These are phyloP conservation scores for Solenopsis fugax DNA, from an alignment of 1,140 invertebrate genomes.

Conservation along the genomic window DNA sequence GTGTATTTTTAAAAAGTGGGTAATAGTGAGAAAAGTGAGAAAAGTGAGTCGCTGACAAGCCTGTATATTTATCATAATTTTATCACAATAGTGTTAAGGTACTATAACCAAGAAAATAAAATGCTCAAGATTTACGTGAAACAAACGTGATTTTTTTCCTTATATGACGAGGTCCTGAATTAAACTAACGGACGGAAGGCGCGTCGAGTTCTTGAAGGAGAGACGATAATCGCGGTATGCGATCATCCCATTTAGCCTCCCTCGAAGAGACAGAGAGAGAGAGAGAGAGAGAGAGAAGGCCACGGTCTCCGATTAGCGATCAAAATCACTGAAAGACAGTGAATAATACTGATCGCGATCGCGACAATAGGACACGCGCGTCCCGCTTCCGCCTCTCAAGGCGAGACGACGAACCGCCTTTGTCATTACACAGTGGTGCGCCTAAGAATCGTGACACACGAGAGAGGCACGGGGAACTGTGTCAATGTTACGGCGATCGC, in stretches of 20 bases:
- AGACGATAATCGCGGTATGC: background rate
- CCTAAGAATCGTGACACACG: constrained; percentile 39
- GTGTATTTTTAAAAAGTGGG: too few relatives aligned
- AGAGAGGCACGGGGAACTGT: constrained; percentile 58
- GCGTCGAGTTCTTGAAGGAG: background rate
- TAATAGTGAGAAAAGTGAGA: too few relatives aligned
- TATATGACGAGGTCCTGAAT: background rate
- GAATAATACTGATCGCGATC: background rate
- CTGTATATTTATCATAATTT: too few relatives aligned
- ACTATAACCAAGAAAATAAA: background rate
- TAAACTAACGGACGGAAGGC: background rate
- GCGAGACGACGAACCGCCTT: constrained; percentile 56
- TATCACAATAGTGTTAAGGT: background rate
- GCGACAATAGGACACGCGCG: background rate
- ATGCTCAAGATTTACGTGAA: background rate
- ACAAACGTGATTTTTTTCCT: background rate
- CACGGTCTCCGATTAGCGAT: constrained; percentile 19
- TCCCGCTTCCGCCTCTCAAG: constrained; percentile 54
- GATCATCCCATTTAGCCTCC: background rate
- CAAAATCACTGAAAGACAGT: too few relatives aligned
- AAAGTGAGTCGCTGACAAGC: too few relatives aligned
- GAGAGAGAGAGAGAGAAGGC: too few relatives aligned
- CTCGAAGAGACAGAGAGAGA: background rate
- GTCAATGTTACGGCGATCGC: constrained; percentile 71
- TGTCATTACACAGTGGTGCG: constrained; percentile 46